Percentiles rank a stretch among this genome's conserved stretches.
Evolutionary conservation across 2,113 vertebrate genomes (phyloP).

Genomic region (Phasianus colchicus): DNA sequence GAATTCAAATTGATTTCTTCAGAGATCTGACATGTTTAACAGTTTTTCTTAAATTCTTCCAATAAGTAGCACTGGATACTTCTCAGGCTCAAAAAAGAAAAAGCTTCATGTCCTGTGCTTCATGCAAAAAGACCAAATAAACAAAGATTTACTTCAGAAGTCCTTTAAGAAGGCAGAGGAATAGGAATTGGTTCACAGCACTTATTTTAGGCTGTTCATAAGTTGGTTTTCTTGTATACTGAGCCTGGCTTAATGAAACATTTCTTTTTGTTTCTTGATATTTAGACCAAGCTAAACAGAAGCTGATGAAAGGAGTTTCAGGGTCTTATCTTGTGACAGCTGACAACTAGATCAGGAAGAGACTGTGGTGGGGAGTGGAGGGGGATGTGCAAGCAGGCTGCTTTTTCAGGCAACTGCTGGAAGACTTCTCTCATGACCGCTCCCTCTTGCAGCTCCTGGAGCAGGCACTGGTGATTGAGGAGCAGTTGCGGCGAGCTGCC

Average conservation of each 20-base stretch:
- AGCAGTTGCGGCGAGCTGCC: slow-evolving; percentile 93
- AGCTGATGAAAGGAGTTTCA: neutral
- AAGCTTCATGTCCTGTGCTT: neutral
- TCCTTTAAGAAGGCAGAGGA: neutral
- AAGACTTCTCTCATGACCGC: neutral
- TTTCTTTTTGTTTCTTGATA: neutral
- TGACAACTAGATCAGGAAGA: neutral
- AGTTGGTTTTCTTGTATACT: neutral
- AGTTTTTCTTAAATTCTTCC: neutral
- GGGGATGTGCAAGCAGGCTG: neutral
- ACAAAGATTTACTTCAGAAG: neutral
- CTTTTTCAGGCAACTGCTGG: neutral
- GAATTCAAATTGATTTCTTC: neutral
- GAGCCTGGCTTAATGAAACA: neutral
- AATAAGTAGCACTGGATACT: neutral
- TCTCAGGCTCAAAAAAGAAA: neutral
- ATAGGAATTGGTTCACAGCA: neutral
- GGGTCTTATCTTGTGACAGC: neutral
- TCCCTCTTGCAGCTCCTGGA: slow-evolving; percentile 85
- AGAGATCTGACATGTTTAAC: neutral
- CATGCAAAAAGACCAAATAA: neutral
- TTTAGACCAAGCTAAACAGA: neutral
- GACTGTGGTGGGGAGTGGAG: neutral
- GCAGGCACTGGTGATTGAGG: slow-evolving; percentile 96
- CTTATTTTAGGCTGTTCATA: neutral